A percentile compares a stretch with the other conserved stretches of the same genome.
Evolutionary conservation across 1,140 invertebrate species (phyloP).

Genomic region (Drosophila cardini): DNA sequence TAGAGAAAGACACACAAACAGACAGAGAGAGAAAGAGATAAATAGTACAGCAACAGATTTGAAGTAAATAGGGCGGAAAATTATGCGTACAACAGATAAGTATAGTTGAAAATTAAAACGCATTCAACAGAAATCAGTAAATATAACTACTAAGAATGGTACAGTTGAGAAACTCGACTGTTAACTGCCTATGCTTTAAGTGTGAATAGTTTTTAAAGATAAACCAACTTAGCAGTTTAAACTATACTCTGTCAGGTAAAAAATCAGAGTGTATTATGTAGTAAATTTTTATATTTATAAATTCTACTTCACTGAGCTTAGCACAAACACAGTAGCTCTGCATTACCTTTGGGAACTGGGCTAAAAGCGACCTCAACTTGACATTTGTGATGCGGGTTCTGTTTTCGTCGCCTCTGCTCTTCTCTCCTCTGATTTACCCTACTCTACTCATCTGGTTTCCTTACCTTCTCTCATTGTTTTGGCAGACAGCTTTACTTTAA

Average conservation of each 20-base stretch:
- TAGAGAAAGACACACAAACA: constrained; percentile 1
- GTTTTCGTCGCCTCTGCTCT: constrained; percentile 2
- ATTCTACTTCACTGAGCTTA: too few relatives aligned
- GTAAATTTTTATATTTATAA: too few relatives aligned
- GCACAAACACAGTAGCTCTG: too few relatives aligned
- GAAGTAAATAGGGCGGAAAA: constrained; percentile 74
- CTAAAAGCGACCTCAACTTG: constrained; percentile 44
- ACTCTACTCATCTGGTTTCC: too few relatives aligned
- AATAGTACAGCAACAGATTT: constrained; percentile 31
- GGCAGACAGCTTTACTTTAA: constrained; percentile 24
- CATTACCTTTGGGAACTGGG: too few relatives aligned
- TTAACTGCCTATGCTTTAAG: too few relatives aligned
- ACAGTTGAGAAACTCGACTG: too few relatives aligned
- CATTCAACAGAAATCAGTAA: constrained; percentile 20
- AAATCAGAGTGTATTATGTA: too few relatives aligned
- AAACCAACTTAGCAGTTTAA: too few relatives aligned
- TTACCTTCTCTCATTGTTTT: constrained; percentile 7
- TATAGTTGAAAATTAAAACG: constrained; percentile 59
- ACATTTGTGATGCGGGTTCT: constrained; percentile 63
- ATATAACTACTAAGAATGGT: constrained; percentile 3
- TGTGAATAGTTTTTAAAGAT: too few relatives aligned
- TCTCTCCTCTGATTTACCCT: neutral
- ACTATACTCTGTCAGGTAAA: too few relatives aligned
- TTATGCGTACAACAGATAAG: constrained; percentile 54
- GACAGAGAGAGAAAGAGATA: constrained; percentile 1